Percentiles rank a stretch among this genome's conserved stretches.
Conservation (phyloP, 2,113 vertebrate genomes). For the Diglossa brunneiventris region DNA sequence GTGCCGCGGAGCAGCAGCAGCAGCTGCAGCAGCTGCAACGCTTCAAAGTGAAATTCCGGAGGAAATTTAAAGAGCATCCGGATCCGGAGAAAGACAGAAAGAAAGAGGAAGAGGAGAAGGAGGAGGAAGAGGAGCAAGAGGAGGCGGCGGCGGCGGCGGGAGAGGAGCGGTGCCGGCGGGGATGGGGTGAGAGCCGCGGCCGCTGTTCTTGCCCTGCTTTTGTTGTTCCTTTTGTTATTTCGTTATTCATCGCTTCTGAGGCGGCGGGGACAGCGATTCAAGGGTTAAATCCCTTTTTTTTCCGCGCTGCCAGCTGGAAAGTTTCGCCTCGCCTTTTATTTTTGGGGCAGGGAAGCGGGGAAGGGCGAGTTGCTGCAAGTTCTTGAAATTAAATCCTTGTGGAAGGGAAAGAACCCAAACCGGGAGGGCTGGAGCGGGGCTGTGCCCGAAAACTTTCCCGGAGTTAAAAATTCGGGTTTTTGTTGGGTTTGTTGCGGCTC, state of each 20-base stretch:
- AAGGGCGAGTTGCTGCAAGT: too few relatives aligned
- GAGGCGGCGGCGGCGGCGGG: not conserved
- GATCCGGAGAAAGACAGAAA: conserved; percentile 51
- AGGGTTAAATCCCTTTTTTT: too few relatives aligned
- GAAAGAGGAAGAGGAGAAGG: conserved; percentile 30
- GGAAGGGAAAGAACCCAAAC: too few relatives aligned
- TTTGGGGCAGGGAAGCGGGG: too few relatives aligned
- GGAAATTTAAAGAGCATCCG: conserved; percentile 73
- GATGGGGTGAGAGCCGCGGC: not conserved
- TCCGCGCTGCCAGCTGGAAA: too few relatives aligned
- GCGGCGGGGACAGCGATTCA: too few relatives aligned
- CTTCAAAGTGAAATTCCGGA: conserved; percentile 62
- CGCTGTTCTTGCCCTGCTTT: too few relatives aligned
- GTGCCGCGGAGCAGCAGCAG: not conserved
- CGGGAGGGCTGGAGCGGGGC: not conserved
- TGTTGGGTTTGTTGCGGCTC: not conserved
- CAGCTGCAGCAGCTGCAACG: not conserved
- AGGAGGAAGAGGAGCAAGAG: not conserved
- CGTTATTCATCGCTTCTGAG: too few relatives aligned
- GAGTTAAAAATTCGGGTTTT: not conserved
- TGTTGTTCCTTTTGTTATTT: too few relatives aligned
- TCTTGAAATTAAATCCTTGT: too few relatives aligned
- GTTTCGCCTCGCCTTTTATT: too few relatives aligned
- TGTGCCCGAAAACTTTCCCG: not conserved
- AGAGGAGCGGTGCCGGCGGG: not conserved